Percentiles rank a stretch among this genome's conserved stretches.
These are phyloP conservation scores for Echeneis naucrates DNA, from an alignment of 2,797 vertebrate species.

Conservation along the genomic window DNA sequence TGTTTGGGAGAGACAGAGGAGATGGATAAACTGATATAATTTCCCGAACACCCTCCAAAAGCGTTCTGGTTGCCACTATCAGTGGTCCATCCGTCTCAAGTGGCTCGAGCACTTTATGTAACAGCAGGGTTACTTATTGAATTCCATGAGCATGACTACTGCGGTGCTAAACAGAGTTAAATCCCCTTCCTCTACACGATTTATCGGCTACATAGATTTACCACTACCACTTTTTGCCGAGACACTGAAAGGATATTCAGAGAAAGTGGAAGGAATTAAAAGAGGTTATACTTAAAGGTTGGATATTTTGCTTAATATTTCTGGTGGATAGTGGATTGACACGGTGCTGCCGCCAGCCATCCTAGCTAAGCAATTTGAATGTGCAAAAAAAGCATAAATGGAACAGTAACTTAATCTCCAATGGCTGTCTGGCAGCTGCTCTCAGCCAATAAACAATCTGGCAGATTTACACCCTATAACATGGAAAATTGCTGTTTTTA, in stretches of 20 bases:
- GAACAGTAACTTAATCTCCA: background rate
- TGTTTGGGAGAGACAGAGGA: slow-evolving; percentile 6
- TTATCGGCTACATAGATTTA: background rate
- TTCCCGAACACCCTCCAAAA: slow-evolving; percentile 36
- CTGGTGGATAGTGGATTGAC: background rate
- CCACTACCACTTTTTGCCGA: slow-evolving; percentile 17
- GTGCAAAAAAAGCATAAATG: background rate
- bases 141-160: slow-evolving; percentile 14
- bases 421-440: background rate
- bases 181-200: slow-evolving; percentile 16
- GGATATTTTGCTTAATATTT: background rate
- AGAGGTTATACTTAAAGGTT: background rate
- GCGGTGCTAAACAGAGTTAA: slow-evolving; percentile 20
- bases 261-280: background rate
- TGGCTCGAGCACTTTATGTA: slow-evolving; percentile 32
- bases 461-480: background rate
- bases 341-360: background rate
- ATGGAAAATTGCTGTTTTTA: background rate
- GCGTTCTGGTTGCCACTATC: slow-evolving; percentile 35
- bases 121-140: slow-evolving; percentile 13
- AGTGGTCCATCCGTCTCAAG: slow-evolving; percentile 36
- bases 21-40: slow-evolving; percentile 46
- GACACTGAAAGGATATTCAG: background rate
- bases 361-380: slow-evolving; percentile 12
- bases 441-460: background rate